Base-by-base conservation (phyloP, 2,797 vertebrate species). In the Stomatorhinus walkeri region DNA sequence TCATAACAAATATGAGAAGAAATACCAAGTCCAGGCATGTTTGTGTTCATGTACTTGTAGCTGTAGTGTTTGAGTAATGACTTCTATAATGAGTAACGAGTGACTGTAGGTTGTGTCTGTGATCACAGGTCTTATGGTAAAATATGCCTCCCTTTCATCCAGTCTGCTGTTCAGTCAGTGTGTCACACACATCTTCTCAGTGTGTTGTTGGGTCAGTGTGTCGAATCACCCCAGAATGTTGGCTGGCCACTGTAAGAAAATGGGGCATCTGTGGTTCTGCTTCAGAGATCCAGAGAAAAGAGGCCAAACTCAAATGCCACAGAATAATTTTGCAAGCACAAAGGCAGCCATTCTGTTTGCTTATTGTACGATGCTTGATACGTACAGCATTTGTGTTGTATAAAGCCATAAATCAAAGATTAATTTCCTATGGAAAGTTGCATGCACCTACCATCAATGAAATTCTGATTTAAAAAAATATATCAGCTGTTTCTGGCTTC, bases 201-300 rank as follows among this genome's bases (percentile, higher is more conserved):
- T 81, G 76, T 81, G 76, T 81, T 46, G 76, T 81, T 46, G 19
- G 76, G 76, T 81, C 19, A 81, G 76, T 81, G 76, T 81, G 76
- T 81, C 40, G 8, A 40, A 81, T 81, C 76, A 81, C 19, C 76
- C 76, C 43, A n/a, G 7, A 9, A 16, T 40, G 40, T 16, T 81
- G 76, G 16, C 76, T 46, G 7, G 76, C 76, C 40, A 22, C 40
- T 81, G 16, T 46, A 43, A 46, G 16, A 81, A 81, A 81, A 81
- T 46, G 76, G 76, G 76, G 36, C 72, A 79, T 79, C 40, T n/a
- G 36, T 81, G 36, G 19, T 46, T 81, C 76, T 81, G 40, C 19
- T 46, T 46, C 36, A 46, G 76, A 46, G 40, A 81, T 46, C 76
- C 76, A 46, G 40, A 81, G 76, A 81, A 81, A 81, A 81, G 76